Evolutionary conservation across 2,113 vertebrate genomes (phyloP).

Genomic region (Daubentonia madagascariensis): DNA sequence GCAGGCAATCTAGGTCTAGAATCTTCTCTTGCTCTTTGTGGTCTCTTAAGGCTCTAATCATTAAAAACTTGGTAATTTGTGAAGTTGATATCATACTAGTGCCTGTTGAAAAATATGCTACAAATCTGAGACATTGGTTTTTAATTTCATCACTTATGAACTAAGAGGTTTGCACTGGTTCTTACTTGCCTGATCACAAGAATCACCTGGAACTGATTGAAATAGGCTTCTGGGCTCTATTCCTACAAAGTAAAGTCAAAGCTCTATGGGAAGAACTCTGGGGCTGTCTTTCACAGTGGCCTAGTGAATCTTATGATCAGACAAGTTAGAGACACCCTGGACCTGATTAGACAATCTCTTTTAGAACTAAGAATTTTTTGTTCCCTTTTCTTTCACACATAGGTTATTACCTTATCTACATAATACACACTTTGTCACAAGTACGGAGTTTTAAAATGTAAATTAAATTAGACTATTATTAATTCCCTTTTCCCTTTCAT

Average conservation of each 20-base stretch:
- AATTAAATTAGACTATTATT: background rate
- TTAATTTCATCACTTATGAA: background rate
- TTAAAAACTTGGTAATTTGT: background rate
- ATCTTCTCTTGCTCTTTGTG: background rate
- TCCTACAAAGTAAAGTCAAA: constrained; percentile 25
- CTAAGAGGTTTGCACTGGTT: background rate
- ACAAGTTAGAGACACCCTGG: background rate
- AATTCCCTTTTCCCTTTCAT: background rate
- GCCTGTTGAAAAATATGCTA: background rate
- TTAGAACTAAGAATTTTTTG: constrained; percentile 17
- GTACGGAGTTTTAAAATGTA: background rate
- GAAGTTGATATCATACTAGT: background rate
- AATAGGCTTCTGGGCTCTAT: background rate
- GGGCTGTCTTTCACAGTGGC: background rate
- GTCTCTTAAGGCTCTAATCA: background rate
- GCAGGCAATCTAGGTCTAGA: background rate
- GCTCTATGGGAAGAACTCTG: background rate
- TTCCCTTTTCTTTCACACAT: background rate
- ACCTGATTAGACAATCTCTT: background rate
- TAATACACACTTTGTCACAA: constrained; percentile 15
- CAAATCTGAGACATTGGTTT: constrained; percentile 2
- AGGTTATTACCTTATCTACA: background rate
- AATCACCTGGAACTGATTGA: constrained; percentile 1
- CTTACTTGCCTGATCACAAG: background rate
- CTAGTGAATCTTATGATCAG: background rate